Percentiles rank a stretch among this genome's conserved stretches.
These are phyloP conservation scores for Callinectes sapidus DNA, from an alignment of 2,888 invertebrate species.

Conservation along the genomic window DNA sequence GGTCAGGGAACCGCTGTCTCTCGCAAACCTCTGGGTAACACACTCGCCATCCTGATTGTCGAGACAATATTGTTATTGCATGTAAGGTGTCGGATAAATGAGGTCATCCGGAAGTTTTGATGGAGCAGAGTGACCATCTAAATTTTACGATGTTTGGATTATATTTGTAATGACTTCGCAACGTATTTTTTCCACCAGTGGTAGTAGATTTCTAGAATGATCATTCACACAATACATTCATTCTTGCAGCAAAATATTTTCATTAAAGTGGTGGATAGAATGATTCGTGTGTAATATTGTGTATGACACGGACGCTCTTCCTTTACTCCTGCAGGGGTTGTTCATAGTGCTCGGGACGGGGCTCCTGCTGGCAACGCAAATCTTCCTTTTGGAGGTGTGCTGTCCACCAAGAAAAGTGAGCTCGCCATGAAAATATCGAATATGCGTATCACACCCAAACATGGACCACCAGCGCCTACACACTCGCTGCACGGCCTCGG, in stretches of 20 bases:
- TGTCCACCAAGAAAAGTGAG: neutral
- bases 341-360: conserved; percentile 7
- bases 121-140: too few species aligned
- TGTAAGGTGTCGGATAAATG: neutral
- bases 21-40: conserved; percentile 40
- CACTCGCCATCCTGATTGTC: neutral
- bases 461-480: neutral
- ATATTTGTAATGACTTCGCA: too few species aligned
- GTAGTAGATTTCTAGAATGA: too few species aligned
- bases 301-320: neutral
- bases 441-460: neutral
- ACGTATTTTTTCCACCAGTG: neutral
- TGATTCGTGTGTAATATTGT: neutral
- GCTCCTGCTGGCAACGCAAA: neutral
- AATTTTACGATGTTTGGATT: too few species aligned
- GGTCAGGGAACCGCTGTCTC: conserved; percentile 35
- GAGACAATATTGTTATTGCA: neutral
- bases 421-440: neutral
- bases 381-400: neutral
- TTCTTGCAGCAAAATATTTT: neutral
- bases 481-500: neutral
- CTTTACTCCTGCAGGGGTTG: neutral
- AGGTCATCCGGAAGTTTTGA: neutral
- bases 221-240: too few species aligned
- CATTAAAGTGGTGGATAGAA: neutral